Base-by-base conservation (phyloP, 2,888 invertebrate species). In the Phania funesta region DNA sequence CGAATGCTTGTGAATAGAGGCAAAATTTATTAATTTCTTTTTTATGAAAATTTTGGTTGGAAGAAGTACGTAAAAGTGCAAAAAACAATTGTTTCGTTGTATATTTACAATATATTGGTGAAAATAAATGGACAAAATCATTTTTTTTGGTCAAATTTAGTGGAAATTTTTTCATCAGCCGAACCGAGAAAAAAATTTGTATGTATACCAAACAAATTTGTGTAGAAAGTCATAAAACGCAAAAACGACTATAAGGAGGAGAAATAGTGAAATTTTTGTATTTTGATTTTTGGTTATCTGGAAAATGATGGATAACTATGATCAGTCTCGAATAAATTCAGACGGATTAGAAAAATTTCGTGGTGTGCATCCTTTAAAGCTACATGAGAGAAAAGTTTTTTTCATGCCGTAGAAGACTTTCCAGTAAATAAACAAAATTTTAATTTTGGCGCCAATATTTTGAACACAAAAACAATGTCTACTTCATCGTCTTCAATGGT, bases 381-480 rank as follows among this genome's bases (percentile, higher is more conserved):
- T 84, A 2, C 84, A 84, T 11, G 52, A 65, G 5, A 65, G 48
- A 50, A 78, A 83, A 22, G 78, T 29, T 71, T 83, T 16, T 77
- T 81, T 22, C 70, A 48, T 48, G 24, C 60, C 4, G 71, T 80
- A 5, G 77, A 77, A 24, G 64, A 73, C 38, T 85, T 83, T 65
- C 80, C 82, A 6, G 81, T 67, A 46, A 77, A 78, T 24, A 64
- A 84, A 26, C 83, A 85, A 68, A 86, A 67, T 44, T 77, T 87
- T 41, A 85, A 86, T 87, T 89, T 89, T 89, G 89, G 89, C 89
- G 89, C 89, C 86, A 89, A 89, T 88, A 87, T 89, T 83, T 77
- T 86, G 62, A 86, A 84, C 81, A 84, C 87, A 85, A 79, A 75
- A 84, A 83, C 84, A 83, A 80, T 79, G 70, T 67, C 60, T 18